Conservation (phyloP, 2,888 invertebrate species). For the Cheiracanthium punctorium region DNA sequence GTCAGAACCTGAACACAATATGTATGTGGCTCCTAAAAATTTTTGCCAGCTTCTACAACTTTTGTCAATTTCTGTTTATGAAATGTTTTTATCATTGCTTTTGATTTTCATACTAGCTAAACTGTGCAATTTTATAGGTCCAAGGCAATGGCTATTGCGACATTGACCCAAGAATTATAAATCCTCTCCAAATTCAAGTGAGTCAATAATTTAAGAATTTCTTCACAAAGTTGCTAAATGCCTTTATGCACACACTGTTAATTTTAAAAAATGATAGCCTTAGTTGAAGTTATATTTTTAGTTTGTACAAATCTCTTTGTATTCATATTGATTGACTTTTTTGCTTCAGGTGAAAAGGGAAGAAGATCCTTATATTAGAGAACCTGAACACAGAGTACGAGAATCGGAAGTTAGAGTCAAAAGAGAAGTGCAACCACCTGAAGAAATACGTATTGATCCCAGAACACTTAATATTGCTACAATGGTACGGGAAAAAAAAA, state of each 20-base stretch:
- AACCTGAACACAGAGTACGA: constrained; percentile 74
- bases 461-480: constrained; percentile 84
- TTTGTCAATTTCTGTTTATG: too few relatives aligned
- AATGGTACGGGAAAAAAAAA: too few relatives aligned
- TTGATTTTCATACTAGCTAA: too few relatives aligned
- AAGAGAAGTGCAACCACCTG: constrained; percentile 37
- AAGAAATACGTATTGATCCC: constrained; percentile 79
- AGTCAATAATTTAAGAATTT: too few relatives aligned
- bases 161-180: constrained; percentile 81
- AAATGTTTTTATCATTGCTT: too few relatives aligned
- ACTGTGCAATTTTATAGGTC: constrained; percentile 51
- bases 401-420: constrained; percentile 27
- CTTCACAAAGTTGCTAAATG: too few relatives aligned
- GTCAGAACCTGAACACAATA: too few relatives aligned
- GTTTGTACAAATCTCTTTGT: not conserved
- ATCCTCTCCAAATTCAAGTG: constrained; percentile 80
- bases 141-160: constrained; percentile 72
- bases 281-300: not conserved
- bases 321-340: not conserved
- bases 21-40: too few relatives aligned
- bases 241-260: too few relatives aligned
- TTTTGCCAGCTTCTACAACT: too few relatives aligned
- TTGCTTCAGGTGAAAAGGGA: constrained; percentile 50
- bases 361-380: constrained; percentile 55
- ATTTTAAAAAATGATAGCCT: too few relatives aligned